Evolutionary conservation across 1,140 invertebrate species (phyloP), one percentile per base, ranked within the genome.

Genomic region (Varroa destructor): DNA sequence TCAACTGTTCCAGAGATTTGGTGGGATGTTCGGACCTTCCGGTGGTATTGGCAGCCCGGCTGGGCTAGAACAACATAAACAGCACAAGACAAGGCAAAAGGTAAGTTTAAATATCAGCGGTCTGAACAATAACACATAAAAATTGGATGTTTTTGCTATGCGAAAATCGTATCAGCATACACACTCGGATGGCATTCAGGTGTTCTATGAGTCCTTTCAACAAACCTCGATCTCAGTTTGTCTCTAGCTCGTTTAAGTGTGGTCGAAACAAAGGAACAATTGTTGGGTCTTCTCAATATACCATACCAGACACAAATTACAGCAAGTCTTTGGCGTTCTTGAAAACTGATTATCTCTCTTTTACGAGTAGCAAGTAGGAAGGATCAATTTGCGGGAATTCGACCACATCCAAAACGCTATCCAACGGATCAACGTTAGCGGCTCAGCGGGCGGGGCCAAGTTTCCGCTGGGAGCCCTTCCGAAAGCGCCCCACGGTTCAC

Each of bases 341-440:
- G 25, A 25, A 25, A 25, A 25, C 25, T 25, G 25, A 25, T 25
- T 25, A 25, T 25, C 25, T 25, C 25, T 25, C 25, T 25, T 25
- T 25, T 25, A 25, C 25, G 46, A 51, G 8, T 51, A 67, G 61
- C 61, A 40, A 14, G 61, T 67, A 46, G 90, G 90, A 70, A 92
- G 91, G 82, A 82, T 93, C 75, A 90, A 93, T 78, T 83, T 92
- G 81, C 91, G 90, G 79, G 90, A 90, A 78, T 93, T 88, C 80
- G 86, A 88, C 40, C 85, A 90, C 77, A 89, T 93, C 14, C 90
- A 89, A 74, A 89, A 91, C 78, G 89, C 89, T n/a, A 86, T 88
- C 76, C 86, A 86, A 55, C 82, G 86, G 76, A 87, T 89, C 85
- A 88, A 86, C 76, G 82, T 89, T 74, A 67, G 61, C 37, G 61